Evolutionary conservation across 2,888 invertebrate species (phyloP).

Genomic region (Aporophyla nigra): DNA sequence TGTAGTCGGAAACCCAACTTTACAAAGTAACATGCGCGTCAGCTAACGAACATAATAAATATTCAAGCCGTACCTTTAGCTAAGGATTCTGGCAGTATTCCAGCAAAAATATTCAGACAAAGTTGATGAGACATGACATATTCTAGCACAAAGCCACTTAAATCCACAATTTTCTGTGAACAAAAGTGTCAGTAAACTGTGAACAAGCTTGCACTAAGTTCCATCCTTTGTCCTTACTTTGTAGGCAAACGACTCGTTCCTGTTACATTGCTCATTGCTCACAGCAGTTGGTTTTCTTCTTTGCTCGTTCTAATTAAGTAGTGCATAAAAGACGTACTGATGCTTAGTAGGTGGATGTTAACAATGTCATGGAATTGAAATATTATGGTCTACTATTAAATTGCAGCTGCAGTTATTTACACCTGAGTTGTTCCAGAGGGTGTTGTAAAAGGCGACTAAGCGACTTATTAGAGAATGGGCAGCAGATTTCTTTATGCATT

Average conservation of each 20-base stretch:
- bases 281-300: neutral
- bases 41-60: slow-evolving; percentile 5
- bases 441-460: too few species aligned
- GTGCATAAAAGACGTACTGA: neutral
- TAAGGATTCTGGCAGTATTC: slow-evolving; percentile 19
- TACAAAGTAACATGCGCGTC: neutral
- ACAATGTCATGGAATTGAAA: neutral
- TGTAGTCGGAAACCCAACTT: neutral
- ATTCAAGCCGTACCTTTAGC: neutral
- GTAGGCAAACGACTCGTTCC: slow-evolving; percentile 5
- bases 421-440: neutral
- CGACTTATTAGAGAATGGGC: too few species aligned
- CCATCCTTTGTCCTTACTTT: slow-evolving; percentile 17
- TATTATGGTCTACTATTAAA: neutral
- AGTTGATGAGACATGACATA: slow-evolving; percentile 36
- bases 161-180: slow-evolving; percentile 28
- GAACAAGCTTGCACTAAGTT: slow-evolving; percentile 27
- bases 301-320: neutral
- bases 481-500: too few species aligned
- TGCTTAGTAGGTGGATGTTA: neutral
- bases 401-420: neutral
- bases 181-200: slow-evolving; percentile 10
- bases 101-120: slow-evolving; percentile 16
- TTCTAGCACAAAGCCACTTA: slow-evolving; percentile 25
- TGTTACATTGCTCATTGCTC: slow-evolving; percentile 20